Evolutionary conservation across 1,140 invertebrate genomes (phyloP).

Genomic region (Nixonia krombeini): DNA sequence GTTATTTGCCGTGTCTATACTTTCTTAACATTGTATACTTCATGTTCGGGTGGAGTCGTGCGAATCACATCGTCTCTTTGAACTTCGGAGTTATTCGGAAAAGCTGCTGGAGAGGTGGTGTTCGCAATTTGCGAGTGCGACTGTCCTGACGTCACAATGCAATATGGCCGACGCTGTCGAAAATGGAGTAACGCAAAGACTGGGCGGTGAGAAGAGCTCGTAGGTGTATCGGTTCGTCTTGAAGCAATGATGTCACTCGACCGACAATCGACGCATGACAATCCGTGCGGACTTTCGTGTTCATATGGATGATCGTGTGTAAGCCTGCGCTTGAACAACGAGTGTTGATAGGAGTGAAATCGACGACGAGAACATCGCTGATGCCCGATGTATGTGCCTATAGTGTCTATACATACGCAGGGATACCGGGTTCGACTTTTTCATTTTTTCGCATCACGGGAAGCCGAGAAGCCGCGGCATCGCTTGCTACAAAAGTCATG

Average conservation of each 20-base stretch:
- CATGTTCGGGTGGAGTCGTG: too few relatives aligned
- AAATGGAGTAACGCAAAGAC: conserved; percentile 53
- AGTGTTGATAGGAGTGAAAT: background rate
- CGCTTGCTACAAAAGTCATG: too few relatives aligned
- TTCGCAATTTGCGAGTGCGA: background rate
- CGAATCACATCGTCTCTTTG: too few relatives aligned
- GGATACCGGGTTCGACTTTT: conserved; percentile 3
- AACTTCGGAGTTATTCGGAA: too few relatives aligned
- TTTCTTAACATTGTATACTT: too few relatives aligned
- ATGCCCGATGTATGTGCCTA: background rate
- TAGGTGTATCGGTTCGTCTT: conserved; percentile 60
- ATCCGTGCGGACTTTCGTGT: conserved; percentile 12
- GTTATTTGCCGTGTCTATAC: too few relatives aligned
- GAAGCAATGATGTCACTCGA: conserved; percentile 44
- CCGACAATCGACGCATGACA: conserved; percentile 27
- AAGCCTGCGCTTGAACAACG: background rate
- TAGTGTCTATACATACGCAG: background rate
- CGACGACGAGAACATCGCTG: background rate
- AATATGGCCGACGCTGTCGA: conserved; percentile 56
- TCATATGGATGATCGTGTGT: background rate
- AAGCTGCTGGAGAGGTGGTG: too few relatives aligned
- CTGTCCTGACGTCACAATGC: conserved; percentile 52
- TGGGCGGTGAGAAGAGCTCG: conserved; percentile 55
- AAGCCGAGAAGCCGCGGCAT: background rate
- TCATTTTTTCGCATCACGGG: background rate